phyloP scores from a whole-genome alignment of 2,113 vertebrate species.

The Sus scrofa region DNA sequence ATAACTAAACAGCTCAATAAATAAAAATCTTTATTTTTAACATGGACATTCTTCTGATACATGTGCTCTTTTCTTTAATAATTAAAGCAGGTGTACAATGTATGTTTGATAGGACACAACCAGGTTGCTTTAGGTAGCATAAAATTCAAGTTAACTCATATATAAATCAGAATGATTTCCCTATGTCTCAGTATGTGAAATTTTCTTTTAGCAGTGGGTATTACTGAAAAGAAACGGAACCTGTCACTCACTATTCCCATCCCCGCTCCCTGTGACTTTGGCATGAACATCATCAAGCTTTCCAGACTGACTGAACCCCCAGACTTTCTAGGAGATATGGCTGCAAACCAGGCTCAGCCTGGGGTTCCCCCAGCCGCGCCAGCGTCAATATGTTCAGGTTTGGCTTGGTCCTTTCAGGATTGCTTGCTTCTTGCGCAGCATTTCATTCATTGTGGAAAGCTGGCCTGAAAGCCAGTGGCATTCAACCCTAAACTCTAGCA shows the following conservation, averaged over 20 bases:
- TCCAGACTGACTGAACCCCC: not conserved
- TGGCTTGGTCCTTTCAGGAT: not conserved
- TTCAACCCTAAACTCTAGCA: not conserved
- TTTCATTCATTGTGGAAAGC: not conserved
- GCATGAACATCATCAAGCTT: not conserved
- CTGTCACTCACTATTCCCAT: not conserved
- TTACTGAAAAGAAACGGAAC: not conserved
- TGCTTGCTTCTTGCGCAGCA: not conserved
- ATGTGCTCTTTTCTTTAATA: not conserved
- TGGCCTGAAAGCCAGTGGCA: not conserved
- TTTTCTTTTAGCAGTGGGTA: not conserved
- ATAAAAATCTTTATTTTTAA: not conserved
- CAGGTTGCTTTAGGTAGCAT: not conserved
- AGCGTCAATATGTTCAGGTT: not conserved
- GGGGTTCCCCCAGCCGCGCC: not conserved
- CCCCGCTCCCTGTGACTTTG: not conserved
- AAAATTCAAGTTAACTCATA: not conserved
- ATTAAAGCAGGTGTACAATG: not conserved
- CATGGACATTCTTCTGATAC: not conserved
- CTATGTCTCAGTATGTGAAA: not conserved
- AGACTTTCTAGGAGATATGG: not conserved
- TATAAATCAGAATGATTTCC: not conserved
- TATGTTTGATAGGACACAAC: not conserved
- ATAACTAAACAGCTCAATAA: too few species aligned
- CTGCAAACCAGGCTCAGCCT: too few species aligned